Conservation (phyloP, 2,888 invertebrate genomes). For the Drosophila algonquin region DNA sequence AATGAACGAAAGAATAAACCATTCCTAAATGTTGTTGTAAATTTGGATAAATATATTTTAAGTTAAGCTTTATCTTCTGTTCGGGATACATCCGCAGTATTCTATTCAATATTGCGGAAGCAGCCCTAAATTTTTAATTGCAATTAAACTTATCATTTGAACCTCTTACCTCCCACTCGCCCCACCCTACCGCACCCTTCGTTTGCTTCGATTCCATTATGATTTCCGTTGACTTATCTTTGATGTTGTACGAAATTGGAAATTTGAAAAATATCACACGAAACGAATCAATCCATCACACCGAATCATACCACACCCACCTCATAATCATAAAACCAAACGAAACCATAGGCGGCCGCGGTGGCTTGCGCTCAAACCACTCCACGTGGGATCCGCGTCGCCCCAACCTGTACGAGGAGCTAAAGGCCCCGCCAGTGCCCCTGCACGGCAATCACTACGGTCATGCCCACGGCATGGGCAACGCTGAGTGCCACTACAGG, state of each 20-base stretch:
- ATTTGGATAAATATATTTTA: slow-evolving; percentile 74
- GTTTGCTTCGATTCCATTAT: slow-evolving; percentile 64
- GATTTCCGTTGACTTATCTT: slow-evolving; percentile 53
- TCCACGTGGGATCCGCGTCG: slow-evolving; percentile 95
- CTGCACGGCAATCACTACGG: slow-evolving; percentile 81
- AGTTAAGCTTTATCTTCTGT: slow-evolving; percentile 12
- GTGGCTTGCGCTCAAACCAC: slow-evolving; percentile 85
- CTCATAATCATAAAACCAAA: slow-evolving; percentile 30
- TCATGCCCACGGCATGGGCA: slow-evolving; percentile 70
- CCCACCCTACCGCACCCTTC: slow-evolving; percentile 47
- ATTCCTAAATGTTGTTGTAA: slow-evolving; percentile 81
- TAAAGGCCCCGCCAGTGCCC: slow-evolving; percentile 88
- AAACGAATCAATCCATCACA: slow-evolving; percentile 22
- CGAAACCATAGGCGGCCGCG: slow-evolving; percentile 79
- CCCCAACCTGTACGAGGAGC: slow-evolving; percentile 93
- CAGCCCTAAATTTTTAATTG: slow-evolving; percentile 7
- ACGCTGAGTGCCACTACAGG: slow-evolving; percentile 82
- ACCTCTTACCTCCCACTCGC: slow-evolving; percentile 23
- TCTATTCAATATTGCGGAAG: neutral
- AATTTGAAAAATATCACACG: slow-evolving; percentile 54
- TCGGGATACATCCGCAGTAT: neutral
- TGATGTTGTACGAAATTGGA: slow-evolving; percentile 76
- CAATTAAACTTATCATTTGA: slow-evolving; percentile 43
- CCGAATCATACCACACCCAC: slow-evolving; percentile 25
- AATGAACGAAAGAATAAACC: slow-evolving; percentile 24